These are phyloP conservation scores for Drosophila lacteicornis DNA, from an alignment of 1,140 invertebrate species.

Conservation along the genomic window DNA sequence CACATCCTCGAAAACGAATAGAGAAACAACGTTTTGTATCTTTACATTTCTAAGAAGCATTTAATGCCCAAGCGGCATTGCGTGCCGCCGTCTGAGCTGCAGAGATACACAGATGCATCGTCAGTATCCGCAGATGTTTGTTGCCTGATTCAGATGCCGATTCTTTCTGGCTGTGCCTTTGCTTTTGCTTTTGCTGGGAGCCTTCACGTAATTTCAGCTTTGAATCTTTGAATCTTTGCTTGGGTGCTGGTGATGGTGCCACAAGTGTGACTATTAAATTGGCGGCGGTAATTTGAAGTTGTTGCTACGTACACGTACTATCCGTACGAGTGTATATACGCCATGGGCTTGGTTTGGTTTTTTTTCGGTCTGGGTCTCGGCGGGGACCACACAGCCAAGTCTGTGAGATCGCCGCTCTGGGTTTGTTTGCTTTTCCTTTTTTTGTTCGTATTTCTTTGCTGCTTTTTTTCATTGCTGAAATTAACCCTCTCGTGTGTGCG, in stretches of 20 bases:
- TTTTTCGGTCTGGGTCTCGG: not conserved
- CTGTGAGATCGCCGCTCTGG: slow-evolving; percentile 54
- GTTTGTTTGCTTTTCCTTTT: slow-evolving; percentile 51
- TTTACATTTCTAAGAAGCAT: slow-evolving; percentile 79
- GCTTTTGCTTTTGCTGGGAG: slow-evolving; percentile 45
- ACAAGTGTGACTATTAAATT: slow-evolving; percentile 84
- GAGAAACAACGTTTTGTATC: slow-evolving; percentile 62
- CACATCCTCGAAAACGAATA: slow-evolving; percentile 15
- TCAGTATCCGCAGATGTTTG: slow-evolving; percentile 11
- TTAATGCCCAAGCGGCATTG: slow-evolving; percentile 72
- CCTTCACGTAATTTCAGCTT: slow-evolving; percentile 66
- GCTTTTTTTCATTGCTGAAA: slow-evolving; percentile 53
- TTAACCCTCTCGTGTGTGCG: slow-evolving; percentile 61
- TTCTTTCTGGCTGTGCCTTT: slow-evolving; percentile 10
- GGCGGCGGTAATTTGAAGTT: slow-evolving; percentile 79
- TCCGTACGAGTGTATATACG: not conserved
- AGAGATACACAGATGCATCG: slow-evolving; percentile 32
- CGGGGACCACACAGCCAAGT: slow-evolving; percentile 65
- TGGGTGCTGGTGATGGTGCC: slow-evolving; percentile 36
- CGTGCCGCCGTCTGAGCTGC: slow-evolving; percentile 50
- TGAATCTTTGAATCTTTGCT: slow-evolving; percentile 31
- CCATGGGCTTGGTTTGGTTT: slow-evolving; percentile 55
- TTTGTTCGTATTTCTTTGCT: slow-evolving; percentile 4
- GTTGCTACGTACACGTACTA: slow-evolving; percentile 44
- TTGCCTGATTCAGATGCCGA: slow-evolving; percentile 20